phyloP scores from a whole-genome alignment of 2,797 vertebrate genomes.

The Siniperca undulata region DNA sequence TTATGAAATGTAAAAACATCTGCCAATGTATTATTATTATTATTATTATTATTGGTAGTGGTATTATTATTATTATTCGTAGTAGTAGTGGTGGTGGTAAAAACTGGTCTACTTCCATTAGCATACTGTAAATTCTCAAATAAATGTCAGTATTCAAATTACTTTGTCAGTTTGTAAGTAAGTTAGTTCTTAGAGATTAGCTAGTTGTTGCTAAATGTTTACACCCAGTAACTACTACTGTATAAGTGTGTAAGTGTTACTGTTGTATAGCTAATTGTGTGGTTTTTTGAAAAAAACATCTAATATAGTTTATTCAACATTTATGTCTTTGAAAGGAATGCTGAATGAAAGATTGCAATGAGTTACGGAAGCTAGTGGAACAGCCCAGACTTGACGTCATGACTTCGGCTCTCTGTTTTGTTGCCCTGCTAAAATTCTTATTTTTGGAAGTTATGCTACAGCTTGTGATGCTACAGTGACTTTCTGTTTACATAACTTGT shows the following conservation, averaged over 20 bases:
- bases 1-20: background rate
- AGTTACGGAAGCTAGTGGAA: too few relatives aligned
- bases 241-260: too few relatives aligned
- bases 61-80: background rate
- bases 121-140: background rate
- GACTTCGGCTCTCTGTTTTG: background rate
- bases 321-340: too few relatives aligned
- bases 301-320: too few relatives aligned
- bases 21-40: too few relatives aligned
- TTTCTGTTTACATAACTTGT: background rate
- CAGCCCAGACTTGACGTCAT: background rate
- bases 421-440: background rate
- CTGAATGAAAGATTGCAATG: too few relatives aligned
- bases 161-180: too few relatives aligned
- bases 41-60: background rate
- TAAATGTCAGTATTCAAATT: background rate
- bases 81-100: background rate
- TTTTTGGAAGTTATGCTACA: background rate
- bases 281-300: too few relatives aligned
- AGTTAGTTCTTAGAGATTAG: background rate
- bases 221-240: background rate
- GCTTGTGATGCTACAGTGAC: background rate
- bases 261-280: too few relatives aligned
- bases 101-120: background rate
- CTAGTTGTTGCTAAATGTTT: background rate